Percentiles rank a stretch among this genome's conserved stretches.
Evolutionary conservation across 2,113 vertebrate genomes (phyloP).

Genomic region (Scopus umbretta): DNA sequence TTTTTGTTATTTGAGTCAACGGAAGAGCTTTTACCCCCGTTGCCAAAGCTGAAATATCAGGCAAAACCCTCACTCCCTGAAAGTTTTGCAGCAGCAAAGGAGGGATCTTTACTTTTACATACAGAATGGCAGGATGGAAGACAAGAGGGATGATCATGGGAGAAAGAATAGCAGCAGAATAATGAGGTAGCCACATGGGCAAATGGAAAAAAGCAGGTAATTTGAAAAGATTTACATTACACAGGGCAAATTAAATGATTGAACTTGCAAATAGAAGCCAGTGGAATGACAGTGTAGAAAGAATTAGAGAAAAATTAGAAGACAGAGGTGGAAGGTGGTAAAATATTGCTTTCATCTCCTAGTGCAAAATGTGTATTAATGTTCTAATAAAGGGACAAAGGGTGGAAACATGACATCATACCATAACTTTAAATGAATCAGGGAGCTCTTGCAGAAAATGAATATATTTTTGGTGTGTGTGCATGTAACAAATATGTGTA

Average conservation of each 20-base stretch:
- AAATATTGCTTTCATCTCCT: not conserved
- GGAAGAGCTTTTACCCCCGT: not conserved
- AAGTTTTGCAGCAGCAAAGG: not conserved
- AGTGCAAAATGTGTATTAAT: not conserved
- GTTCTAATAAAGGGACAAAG: not conserved
- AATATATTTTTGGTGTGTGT: not conserved
- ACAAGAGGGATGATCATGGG: not conserved
- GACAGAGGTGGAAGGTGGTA: not conserved
- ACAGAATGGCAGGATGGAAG: not conserved
- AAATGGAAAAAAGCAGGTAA: not conserved
- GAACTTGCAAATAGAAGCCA: not conserved
- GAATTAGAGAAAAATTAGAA: not conserved
- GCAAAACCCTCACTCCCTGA: not conserved
- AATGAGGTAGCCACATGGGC: not conserved
- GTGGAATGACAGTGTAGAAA: not conserved
- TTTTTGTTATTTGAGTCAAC: not conserved
- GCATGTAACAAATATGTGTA: not conserved
- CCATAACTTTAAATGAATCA: not conserved
- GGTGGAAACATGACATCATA: not conserved
- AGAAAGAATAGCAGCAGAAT: not conserved
- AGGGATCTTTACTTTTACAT: not conserved
- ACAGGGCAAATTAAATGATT: not conserved
- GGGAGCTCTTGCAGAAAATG: not conserved
- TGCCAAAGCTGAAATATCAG: not conserved
- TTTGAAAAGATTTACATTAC: not conserved